phyloP scores from a whole-genome alignment of 2,113 vertebrate genomes.

The Piprites chloris region DNA sequence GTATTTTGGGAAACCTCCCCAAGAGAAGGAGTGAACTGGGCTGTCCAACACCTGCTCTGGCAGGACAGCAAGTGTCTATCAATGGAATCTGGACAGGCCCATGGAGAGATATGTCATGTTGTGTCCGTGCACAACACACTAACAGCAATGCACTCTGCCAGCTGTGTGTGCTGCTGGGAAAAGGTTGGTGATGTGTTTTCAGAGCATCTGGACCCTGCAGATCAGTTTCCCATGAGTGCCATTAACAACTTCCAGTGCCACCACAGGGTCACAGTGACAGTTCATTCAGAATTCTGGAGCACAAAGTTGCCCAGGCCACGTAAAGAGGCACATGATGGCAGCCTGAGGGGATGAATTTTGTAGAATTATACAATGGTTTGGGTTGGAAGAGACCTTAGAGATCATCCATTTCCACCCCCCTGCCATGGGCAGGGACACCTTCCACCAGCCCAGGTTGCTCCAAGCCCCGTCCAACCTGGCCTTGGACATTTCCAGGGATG shows the following conservation, averaged over 20 bases:
- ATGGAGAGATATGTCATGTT: background rate
- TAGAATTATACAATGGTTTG: background rate
- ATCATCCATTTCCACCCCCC: background rate
- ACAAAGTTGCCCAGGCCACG: background rate
- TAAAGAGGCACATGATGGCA: background rate
- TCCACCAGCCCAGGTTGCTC: background rate
- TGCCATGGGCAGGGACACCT: background rate
- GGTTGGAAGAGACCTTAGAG: background rate
- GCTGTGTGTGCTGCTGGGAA: background rate
- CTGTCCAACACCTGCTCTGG: background rate
- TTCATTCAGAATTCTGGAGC: background rate
- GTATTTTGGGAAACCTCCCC: background rate
- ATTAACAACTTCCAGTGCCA: background rate
- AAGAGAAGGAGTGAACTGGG: background rate
- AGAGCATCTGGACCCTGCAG: background rate
- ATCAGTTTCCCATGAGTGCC: background rate
- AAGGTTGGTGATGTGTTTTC: background rate
- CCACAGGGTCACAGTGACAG: background rate
- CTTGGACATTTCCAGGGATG: background rate
- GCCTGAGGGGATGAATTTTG: background rate
- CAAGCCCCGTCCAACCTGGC: background rate
- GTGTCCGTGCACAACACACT: background rate
- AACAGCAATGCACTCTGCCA: background rate
- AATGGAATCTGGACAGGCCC: background rate
- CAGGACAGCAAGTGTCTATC: background rate